A percentile compares a stretch with the other conserved stretches of the same genome.
Conservation (phyloP, 2,888 invertebrate genomes). For the Drosophila niveifrons region DNA sequence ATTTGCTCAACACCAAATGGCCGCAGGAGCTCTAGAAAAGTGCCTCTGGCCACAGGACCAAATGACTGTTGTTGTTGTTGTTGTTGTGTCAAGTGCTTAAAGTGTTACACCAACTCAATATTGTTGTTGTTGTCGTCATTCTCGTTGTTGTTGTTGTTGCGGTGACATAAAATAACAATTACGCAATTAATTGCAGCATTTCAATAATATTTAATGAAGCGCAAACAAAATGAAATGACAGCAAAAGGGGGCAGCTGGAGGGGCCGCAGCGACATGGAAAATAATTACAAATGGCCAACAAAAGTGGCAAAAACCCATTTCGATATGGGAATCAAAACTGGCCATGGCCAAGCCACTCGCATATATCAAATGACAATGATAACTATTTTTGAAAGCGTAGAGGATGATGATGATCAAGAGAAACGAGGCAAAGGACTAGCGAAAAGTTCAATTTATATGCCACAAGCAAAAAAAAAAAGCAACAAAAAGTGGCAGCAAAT, state of each 20-base stretch:
- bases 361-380: constrained; percentile 26
- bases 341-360: not conserved
- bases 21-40: constrained; percentile 35
- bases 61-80: constrained; percentile 11
- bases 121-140: constrained; percentile 34
- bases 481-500: constrained; percentile 27
- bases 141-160: constrained; percentile 18
- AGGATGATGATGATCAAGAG: not conserved
- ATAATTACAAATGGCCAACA: constrained; percentile 65
- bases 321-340: constrained; percentile 12
- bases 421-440: not conserved
- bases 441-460: constrained; percentile 13
- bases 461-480: constrained; percentile 4
- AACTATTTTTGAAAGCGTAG: constrained; percentile 12
- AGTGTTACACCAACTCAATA: constrained; percentile 49
- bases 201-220: constrained; percentile 81
- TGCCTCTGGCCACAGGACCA: constrained; percentile 17
- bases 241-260: constrained; percentile 22
- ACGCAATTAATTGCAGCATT: constrained; percentile 81
- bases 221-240: constrained; percentile 77
- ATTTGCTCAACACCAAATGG: constrained; percentile 62
- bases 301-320: constrained; percentile 22
- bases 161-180: constrained; percentile 79
- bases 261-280: constrained; percentile 52
- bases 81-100: constrained; percentile 70